Conservation (phyloP, 2,113 vertebrate genomes). For the Urocolius indicus region DNA sequence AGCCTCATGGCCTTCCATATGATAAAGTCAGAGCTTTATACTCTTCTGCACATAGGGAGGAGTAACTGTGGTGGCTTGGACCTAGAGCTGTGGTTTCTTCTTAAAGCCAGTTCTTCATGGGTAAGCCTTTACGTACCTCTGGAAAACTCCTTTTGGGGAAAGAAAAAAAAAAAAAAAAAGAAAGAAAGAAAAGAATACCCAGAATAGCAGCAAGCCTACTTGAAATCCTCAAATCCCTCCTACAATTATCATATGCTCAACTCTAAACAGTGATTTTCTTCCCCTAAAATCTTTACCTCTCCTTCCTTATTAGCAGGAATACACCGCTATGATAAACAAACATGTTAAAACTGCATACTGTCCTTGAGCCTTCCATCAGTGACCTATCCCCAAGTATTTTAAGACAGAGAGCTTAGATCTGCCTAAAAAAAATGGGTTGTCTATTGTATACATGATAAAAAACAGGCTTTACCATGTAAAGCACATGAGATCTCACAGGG, state of each 20-base stretch:
- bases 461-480: background rate
- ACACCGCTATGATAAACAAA: background rate
- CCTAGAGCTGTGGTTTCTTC: background rate
- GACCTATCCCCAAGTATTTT: background rate
- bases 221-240: background rate
- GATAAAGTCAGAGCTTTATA: background rate
- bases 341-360: background rate
- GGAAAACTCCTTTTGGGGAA: background rate
- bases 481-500: rapidly evolving
- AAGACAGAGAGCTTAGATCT: background rate
- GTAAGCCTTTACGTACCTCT: background rate
- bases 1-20: rapidly evolving
- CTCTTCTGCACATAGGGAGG: background rate
- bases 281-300: background rate
- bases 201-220: background rate
- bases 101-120: background rate
- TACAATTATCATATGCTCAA: background rate
- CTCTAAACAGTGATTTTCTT: background rate
- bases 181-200: background rate
- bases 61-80: constrained; percentile 9
- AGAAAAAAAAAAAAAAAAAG: rapidly evolving
- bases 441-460: background rate
- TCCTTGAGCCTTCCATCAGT: background rate
- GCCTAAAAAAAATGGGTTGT: background rate
- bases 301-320: background rate